Evolutionary conservation across 2,797 vertebrate species (phyloP).

Genomic region (Rhinichthys osculus): DNA sequence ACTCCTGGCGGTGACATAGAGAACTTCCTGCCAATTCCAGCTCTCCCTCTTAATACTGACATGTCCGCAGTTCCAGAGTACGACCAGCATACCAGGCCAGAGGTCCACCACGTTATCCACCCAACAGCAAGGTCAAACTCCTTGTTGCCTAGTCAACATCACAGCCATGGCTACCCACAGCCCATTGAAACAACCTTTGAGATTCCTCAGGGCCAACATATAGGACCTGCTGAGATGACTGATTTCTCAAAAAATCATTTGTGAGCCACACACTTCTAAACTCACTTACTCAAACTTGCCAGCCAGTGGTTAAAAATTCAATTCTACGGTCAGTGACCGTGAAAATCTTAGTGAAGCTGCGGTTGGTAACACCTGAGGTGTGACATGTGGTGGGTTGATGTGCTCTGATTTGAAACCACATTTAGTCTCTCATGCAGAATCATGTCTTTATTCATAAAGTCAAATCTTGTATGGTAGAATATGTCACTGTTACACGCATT

Average conservation of each 20-base stretch:
- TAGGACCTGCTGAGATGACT: slow-evolving; percentile 18
- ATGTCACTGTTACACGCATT: neutral
- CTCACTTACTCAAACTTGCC: slow-evolving; percentile 82
- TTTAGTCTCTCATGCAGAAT: neutral
- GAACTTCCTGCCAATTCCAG: slow-evolving; percentile 82
- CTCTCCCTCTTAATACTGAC: slow-evolving; percentile 81
- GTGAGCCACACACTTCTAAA: slow-evolving; percentile 74
- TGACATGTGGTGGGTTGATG: neutral
- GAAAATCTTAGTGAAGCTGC: slow-evolving; percentile 79
- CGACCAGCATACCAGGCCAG: slow-evolving; percentile 76
- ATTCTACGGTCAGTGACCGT: slow-evolving; percentile 83
- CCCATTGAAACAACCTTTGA: slow-evolving; percentile 65
- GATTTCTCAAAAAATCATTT: slow-evolving; percentile 51
- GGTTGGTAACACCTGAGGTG: slow-evolving; percentile 61
- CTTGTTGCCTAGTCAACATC: slow-evolving; percentile 34
- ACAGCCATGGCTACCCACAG: slow-evolving; percentile 7
- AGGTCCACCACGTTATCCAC: slow-evolving; percentile 76
- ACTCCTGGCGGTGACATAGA: slow-evolving; percentile 84
- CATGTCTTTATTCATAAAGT: neutral
- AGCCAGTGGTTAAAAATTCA: slow-evolving; percentile 79
- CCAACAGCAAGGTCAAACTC: slow-evolving; percentile 72
- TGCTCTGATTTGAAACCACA: neutral
- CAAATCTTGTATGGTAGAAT: neutral
- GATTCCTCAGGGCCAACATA: slow-evolving; percentile 32
- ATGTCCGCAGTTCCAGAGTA: slow-evolving; percentile 78